Evolutionary conservation across 2,888 invertebrate species (phyloP), one percentile per base, ranked within the genome.

Genomic region (Trypoxylon attenuatum): DNA sequence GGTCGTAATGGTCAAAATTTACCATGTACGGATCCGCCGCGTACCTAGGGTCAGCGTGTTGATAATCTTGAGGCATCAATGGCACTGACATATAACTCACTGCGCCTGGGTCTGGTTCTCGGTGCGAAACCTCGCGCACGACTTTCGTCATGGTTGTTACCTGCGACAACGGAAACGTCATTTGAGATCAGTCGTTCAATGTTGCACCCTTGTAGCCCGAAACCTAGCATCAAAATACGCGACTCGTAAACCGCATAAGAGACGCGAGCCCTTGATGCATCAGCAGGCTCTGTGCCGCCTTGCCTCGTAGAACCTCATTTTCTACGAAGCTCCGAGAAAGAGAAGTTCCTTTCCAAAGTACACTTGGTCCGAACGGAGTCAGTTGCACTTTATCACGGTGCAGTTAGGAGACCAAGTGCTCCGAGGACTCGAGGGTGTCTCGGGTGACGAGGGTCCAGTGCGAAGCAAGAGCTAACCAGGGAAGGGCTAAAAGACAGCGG

Each of bases 101-200:
- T 19, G 85, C 83, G 2, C 85, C 87, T 42, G 87, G 89, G 82
- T 90, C 90, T 54, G 90, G 89, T 69, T 89, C 90, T 87, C 90
- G 89, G 82, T 89, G 89, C 55, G 88, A 88, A 47, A 91, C 91
- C 84, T 92, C 92, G 67, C 91, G 89, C 42, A 92, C 91, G 45
- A 92, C 91, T 87, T 92, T 92, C 57, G 92, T 92, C 67, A 92
- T 91, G 25, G 92, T 92, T 60, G 92, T 92, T 81, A 92, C 92
- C 90, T 92, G 88, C 2, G 22, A n/a, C n/a, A n/a, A n/a, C n/a
- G n/a, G n/a, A n/a, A n/a, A n/a, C n/a, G n/a, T n/a, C n/a, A n/a
- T n/a, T n/a, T n/a, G n/a, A n/a, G n/a, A n/a, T n/a, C n/a, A n/a
- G n/a, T n/a, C n/a, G n/a, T n/a, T n/a, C n/a, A n/a, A n/a, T n/a